A percentile compares a stretch with the other conserved stretches of the same genome.
These are phyloP conservation scores for Vultur gryphus DNA, from an alignment of 2,797 vertebrate genomes.

Conservation along the genomic window DNA sequence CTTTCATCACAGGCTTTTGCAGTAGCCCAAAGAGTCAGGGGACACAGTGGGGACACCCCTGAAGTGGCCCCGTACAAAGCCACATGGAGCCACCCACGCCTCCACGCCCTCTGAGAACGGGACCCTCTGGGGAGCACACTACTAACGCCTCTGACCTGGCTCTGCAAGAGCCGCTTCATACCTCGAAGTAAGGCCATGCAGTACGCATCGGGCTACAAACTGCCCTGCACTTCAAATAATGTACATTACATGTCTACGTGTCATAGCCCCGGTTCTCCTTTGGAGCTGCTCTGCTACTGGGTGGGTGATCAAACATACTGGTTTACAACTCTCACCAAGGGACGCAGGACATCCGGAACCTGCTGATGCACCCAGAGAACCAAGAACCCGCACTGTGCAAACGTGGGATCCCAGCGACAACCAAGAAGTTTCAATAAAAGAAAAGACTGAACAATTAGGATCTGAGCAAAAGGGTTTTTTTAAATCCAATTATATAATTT, in stretches of 20 bases:
- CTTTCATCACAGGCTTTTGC: background rate
- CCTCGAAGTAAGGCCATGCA: accelerated
- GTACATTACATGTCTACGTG: accelerated
- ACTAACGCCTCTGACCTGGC: background rate
- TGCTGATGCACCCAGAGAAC: background rate
- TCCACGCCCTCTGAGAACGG: background rate
- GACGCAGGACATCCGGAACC: background rate
- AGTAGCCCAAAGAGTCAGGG: background rate
- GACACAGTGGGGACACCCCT: background rate
- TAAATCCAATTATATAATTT: background rate
- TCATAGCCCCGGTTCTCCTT: background rate
- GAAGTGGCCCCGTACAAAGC: background rate
- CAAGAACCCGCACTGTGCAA: background rate
- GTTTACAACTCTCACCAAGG: background rate
- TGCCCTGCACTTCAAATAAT: background rate
- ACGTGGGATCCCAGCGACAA: accelerated
- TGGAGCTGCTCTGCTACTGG: background rate
- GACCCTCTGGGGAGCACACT: background rate
- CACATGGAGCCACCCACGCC: background rate
- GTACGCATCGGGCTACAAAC: background rate
- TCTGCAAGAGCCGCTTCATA: background rate
- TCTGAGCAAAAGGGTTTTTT: background rate
- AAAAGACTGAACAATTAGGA: background rate
- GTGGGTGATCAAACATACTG: background rate
- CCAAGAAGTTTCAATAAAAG: background rate